phyloP scores from a whole-genome alignment of 92 coral and sea anemone species.

The Actinernus sp. region DNA sequence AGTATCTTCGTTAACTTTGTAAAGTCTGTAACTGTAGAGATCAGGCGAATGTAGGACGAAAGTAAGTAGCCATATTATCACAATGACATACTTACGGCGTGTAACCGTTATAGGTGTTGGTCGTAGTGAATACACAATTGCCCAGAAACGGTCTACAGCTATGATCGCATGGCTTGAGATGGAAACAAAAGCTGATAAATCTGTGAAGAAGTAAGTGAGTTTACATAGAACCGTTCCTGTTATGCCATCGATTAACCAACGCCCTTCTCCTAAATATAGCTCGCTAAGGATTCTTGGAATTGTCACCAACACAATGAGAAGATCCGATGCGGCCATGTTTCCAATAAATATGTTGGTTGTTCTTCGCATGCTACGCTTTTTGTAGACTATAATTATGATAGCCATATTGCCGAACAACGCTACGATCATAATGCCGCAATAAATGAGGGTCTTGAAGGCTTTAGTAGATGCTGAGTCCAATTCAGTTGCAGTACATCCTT shows the following conservation, averaged over 20 bases:
- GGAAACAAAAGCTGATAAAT: slow-evolving; percentile 7
- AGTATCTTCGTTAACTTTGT: neutral
- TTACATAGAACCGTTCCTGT: slow-evolving; percentile 3
- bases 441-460: no score
- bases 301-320: slow-evolving; percentile 4
- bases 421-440: slow-evolving; percentile 6
- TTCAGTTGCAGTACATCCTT: no score
- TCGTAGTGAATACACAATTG: slow-evolving; percentile 20
- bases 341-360: slow-evolving; percentile 30
- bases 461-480: no score
- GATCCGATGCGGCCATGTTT: slow-evolving; percentile 32
- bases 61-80: slow-evolving; percentile 18
- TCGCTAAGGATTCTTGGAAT: slow-evolving; percentile 9
- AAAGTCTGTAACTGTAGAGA: slow-evolving; percentile 2
- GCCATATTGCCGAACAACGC: slow-evolving; percentile 21
- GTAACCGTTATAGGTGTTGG: slow-evolving; percentile 1
- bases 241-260: slow-evolving; percentile 7
- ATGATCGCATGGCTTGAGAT: slow-evolving; percentile 13
- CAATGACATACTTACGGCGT: slow-evolving; percentile 25
- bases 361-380: slow-evolving; percentile 16
- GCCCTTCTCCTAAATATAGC: slow-evolving; percentile 4
- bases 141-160: slow-evolving; percentile 21
- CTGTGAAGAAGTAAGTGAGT: neutral
- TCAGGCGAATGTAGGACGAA: slow-evolving; percentile 12
- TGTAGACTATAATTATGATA: slow-evolving; percentile 31